Evolutionary conservation across 2,888 invertebrate species (phyloP).

Genomic region (Cataglyphis rosenhaueri): DNA sequence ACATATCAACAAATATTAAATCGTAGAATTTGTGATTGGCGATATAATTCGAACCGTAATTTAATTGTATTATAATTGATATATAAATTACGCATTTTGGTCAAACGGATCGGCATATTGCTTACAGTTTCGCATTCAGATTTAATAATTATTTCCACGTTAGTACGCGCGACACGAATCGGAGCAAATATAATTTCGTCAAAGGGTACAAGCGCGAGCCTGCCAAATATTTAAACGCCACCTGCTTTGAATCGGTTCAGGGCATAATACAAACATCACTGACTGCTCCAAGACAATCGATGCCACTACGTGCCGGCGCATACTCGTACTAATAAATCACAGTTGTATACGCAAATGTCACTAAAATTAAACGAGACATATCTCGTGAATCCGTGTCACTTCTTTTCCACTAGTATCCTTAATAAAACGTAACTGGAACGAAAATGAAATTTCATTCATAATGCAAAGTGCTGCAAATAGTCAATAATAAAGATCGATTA

Average conservation of each 20-base stretch:
- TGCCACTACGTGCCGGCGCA: not conserved
- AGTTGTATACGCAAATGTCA: not conserved
- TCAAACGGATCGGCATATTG: slow-evolving; percentile 30
- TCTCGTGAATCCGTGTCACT: not conserved
- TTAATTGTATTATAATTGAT: slow-evolving; percentile 18
- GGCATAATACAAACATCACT: slow-evolving; percentile 24
- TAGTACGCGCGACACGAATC: slow-evolving; percentile 17
- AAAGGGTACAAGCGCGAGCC: slow-evolving; percentile 1
- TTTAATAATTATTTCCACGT: slow-evolving; percentile 42
- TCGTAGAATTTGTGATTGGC: not conserved
- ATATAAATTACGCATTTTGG: slow-evolving; percentile 30
- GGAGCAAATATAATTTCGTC: slow-evolving; percentile 35
- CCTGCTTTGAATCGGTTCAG: not conserved
- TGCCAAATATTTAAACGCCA: slow-evolving; percentile 35
- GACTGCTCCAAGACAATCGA: slow-evolving; percentile 32
- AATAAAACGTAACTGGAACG: not conserved
- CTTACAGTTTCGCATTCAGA: slow-evolving; percentile 24
- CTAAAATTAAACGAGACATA: slow-evolving; percentile 13
- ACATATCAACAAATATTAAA: slow-evolving; percentile 20
- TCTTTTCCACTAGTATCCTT: not conserved
- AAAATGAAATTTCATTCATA: slow-evolving; percentile 2
- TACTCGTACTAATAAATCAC: slow-evolving; percentile 33
- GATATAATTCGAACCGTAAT: slow-evolving; percentile 21
- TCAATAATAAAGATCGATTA: not conserved
- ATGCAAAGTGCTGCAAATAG: not conserved